Percentiles rank a stretch among this genome's conserved stretches.
Evolutionary conservation across 2,797 vertebrate species (phyloP).

Genomic region (Spondyliosoma cantharus): DNA sequence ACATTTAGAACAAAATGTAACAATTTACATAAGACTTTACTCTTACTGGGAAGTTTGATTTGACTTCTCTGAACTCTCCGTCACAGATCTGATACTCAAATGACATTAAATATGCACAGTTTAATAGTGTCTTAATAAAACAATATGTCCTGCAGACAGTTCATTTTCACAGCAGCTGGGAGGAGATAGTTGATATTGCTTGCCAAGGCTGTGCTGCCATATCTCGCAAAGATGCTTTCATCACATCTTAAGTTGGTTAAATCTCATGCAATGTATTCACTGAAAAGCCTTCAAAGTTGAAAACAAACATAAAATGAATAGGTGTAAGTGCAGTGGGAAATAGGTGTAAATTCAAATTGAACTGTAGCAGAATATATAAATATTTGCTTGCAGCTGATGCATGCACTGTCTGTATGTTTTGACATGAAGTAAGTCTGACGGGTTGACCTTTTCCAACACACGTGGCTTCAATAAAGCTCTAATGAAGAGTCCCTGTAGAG

Average conservation of each 20-base stretch:
- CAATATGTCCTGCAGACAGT: neutral
- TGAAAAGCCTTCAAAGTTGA: neutral
- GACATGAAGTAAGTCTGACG: constrained; percentile 9
- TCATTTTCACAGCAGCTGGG: neutral
- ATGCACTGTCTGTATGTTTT: neutral
- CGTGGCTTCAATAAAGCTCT: constrained; percentile 25
- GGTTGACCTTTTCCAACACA: constrained; percentile 32
- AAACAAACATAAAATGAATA: neutral
- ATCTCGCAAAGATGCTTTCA: neutral
- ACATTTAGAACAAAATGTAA: constrained; percentile 24
- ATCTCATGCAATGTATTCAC: neutral
- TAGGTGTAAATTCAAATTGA: neutral
- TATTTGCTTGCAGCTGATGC: neutral
- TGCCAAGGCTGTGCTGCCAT: neutral
- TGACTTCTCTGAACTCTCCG: neutral
- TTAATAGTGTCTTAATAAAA: neutral
- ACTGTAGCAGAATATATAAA: neutral
- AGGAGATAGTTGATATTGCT: too few species aligned
- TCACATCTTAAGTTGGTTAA: neutral
- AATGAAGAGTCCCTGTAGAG: constrained; percentile 27
- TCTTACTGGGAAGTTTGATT: neutral
- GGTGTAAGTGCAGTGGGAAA: neutral
- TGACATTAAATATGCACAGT: neutral
- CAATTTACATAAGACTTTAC: constrained; percentile 12
- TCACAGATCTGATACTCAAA: neutral